These are phyloP conservation scores for Gastrophryne carolinensis DNA, from an alignment of 2,797 vertebrate species.

Conservation along the genomic window DNA sequence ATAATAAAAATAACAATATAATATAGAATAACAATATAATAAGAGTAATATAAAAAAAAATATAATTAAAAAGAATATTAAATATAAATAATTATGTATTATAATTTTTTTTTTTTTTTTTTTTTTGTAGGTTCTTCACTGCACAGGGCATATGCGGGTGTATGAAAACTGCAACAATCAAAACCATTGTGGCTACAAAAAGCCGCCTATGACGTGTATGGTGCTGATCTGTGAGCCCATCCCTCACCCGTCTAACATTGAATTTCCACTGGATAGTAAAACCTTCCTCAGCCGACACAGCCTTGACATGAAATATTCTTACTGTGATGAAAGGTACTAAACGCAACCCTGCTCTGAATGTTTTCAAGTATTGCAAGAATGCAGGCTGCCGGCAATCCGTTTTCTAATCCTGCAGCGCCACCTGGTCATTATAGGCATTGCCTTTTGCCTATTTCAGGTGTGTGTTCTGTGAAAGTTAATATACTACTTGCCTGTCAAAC, in stretches of 20 bases:
- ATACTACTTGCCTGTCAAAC: too few species aligned
- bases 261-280: slow-evolving; percentile 95
- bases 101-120: neutral
- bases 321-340: slow-evolving; percentile 92
- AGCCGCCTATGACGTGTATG: slow-evolving; percentile 85
- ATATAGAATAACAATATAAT: too few species aligned
- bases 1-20: too few species aligned
- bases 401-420: slow-evolving; percentile 61
- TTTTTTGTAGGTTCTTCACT: slow-evolving; percentile 84
- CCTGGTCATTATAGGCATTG: slow-evolving; percentile 62
- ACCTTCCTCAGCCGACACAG: slow-evolving; percentile 98
- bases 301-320: slow-evolving; percentile 98
- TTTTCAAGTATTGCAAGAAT: neutral
- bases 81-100: too few species aligned
- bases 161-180: slow-evolving; percentile 72
- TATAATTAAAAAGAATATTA: too few species aligned
- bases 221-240: slow-evolving; percentile 96
- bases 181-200: slow-evolving; percentile 76
- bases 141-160: slow-evolving; percentile 87
- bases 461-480: neutral
- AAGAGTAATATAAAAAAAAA: too few species aligned
- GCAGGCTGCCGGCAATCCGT: neutral
- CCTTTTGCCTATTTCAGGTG: neutral
- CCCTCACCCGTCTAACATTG: slow-evolving; percentile 97
- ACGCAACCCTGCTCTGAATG: too few species aligned